These are phyloP conservation scores for Drosophila bocki DNA, from an alignment of 1,140 invertebrate species.

Conservation along the genomic window DNA sequence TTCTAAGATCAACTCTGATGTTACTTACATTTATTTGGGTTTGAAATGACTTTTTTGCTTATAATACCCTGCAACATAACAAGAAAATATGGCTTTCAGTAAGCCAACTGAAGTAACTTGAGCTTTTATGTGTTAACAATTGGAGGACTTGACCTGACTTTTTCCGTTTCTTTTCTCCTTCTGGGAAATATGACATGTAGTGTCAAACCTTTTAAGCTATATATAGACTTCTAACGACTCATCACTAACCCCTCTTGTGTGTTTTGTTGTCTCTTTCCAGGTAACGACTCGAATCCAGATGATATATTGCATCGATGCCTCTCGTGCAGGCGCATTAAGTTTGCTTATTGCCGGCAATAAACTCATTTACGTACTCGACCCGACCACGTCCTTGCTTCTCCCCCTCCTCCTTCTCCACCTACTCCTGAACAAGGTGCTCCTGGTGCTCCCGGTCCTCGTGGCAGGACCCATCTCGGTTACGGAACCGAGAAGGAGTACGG, in stretches of 20 bases:
- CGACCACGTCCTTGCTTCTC: slow-evolving; percentile 2
- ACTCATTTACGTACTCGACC: slow-evolving; percentile 50
- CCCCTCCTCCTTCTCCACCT: neutral
- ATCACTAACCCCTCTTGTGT: slow-evolving; percentile 28
- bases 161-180: neutral
- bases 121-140: neutral
- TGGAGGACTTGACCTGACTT: neutral
- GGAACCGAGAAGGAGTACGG: slow-evolving; percentile 16
- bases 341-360: slow-evolving; percentile 54
- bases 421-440: neutral
- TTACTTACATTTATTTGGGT: neutral
- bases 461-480: slow-evolving; percentile 22
- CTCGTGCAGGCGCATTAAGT: slow-evolving; percentile 50
- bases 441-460: slow-evolving; percentile 15
- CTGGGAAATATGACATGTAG: slow-evolving; percentile 11
- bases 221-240: slow-evolving; percentile 29
- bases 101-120: neutral
- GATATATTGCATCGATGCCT: slow-evolving; percentile 53
- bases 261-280: slow-evolving; percentile 39
- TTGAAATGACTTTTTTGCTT: neutral
- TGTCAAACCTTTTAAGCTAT: slow-evolving; percentile 11
- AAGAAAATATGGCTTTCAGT: neutral
- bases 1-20: too few relatives aligned
- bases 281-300: slow-evolving; percentile 54
- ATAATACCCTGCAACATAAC: neutral